phyloP scores from a whole-genome alignment of 1,140 invertebrate species.

The Atta colombica region DNA sequence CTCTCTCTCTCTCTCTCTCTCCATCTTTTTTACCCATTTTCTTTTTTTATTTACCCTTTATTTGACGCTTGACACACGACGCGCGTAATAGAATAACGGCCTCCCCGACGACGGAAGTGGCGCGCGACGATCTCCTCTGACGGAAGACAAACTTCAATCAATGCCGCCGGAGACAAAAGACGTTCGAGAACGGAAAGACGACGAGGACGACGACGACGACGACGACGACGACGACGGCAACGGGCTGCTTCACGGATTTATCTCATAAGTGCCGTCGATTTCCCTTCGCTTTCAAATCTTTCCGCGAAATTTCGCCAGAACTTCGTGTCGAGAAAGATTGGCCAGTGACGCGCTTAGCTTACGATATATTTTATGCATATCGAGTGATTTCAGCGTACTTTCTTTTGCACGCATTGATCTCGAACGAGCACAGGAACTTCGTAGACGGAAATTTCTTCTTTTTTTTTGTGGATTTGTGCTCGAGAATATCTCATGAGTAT shows the following conservation, averaged over 20 bases:
- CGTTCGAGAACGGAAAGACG: constrained; percentile 36
- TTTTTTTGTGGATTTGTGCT: neutral
- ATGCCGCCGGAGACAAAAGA: constrained; percentile 72
- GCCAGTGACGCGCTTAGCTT: constrained; percentile 57
- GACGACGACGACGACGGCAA: constrained; percentile 17
- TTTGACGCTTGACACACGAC: constrained; percentile 74
- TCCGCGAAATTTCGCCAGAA: constrained; percentile 46
- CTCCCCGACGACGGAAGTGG: constrained; percentile 60
- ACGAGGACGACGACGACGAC: constrained; percentile 19
- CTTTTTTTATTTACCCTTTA: constrained; percentile 70
- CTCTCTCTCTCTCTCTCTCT: neutral
- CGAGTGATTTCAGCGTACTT: constrained; percentile 52
- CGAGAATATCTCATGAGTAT: constrained; percentile 27
- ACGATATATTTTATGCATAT: constrained; percentile 63
- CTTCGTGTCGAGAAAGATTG: constrained; percentile 50
- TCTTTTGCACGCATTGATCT: constrained; percentile 17
- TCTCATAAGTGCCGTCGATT: constrained; percentile 62
- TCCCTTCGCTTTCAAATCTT: constrained; percentile 56
- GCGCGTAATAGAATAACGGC: constrained; percentile 75
- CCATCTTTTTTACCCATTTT: constrained; percentile 24
- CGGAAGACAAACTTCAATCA: constrained; percentile 77
- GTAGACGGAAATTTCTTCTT: constrained; percentile 5
- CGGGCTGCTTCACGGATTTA: constrained; percentile 52
- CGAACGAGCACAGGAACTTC: constrained; percentile 30
- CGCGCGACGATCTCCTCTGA: constrained; percentile 71